Conservation (phyloP, 2,113 vertebrate genomes). For the Ceuthmochares aereus region DNA sequence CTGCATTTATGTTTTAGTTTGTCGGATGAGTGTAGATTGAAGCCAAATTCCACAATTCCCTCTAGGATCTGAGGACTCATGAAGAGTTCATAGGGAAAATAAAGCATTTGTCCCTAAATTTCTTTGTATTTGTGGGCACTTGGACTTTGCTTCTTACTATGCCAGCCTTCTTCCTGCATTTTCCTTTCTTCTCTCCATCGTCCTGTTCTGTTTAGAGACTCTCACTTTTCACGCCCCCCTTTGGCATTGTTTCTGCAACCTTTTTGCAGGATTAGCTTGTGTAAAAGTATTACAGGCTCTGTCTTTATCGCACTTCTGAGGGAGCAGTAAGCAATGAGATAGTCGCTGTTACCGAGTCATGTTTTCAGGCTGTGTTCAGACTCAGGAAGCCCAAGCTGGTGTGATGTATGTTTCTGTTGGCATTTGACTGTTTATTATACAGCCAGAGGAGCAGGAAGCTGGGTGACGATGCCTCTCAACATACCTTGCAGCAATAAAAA, state of each 20-base stretch:
- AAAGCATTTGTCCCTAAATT: neutral
- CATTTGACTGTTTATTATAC: neutral
- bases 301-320: neutral
- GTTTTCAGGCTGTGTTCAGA: neutral
- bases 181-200: neutral
- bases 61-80: neutral
- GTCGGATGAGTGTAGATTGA: neutral
- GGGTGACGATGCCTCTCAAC: neutral
- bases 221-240: neutral
- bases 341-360: neutral
- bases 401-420: neutral
- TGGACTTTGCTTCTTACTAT: neutral
- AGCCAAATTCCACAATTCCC: neutral
- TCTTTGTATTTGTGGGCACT: neutral
- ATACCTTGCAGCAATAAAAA: neutral
- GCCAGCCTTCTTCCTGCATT: neutral
- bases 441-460: neutral
- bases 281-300: neutral
- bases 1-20: constrained; percentile 2
- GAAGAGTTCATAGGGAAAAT: neutral
- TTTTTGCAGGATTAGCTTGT: neutral
- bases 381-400: neutral
- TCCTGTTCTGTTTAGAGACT: neutral
- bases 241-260: neutral
- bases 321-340: neutral